These are phyloP conservation scores for Columba janthina DNA, from an alignment of 2,113 vertebrate genomes.

Conservation along the genomic window DNA sequence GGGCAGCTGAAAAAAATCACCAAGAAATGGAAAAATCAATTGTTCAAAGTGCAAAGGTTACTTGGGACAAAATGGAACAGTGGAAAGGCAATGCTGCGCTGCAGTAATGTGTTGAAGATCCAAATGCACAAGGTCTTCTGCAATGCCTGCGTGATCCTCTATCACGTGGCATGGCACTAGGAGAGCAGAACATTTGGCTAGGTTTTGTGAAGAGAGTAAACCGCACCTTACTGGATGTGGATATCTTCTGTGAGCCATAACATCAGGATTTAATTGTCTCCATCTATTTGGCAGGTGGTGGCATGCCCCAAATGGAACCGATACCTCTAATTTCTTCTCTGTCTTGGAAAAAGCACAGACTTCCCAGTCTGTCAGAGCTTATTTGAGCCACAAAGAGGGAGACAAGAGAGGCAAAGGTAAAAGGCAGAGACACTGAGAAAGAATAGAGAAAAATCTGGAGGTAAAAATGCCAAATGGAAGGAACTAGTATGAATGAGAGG, in stretches of 20 bases:
- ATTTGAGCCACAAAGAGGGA: neutral
- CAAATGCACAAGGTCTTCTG: neutral
- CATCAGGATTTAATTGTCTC: neutral
- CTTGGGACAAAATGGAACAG: neutral
- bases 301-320: neutral
- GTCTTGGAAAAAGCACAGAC: neutral
- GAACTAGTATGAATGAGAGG: neutral
- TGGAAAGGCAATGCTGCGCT: neutral
- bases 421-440: neutral
- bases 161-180: too few species aligned
- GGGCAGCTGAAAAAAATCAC: neutral
- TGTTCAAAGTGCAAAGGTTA: neutral
- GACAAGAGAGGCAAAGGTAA: neutral
- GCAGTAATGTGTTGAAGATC: neutral
- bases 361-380: neutral
- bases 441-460: neutral
- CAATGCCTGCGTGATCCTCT: fast-evolving
- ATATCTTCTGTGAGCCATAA: neutral
- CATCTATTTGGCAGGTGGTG: neutral
- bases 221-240: neutral
- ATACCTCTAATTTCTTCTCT: neutral
- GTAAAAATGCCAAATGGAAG: neutral
- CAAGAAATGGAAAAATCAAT: constrained; percentile 4
- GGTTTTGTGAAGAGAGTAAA: neutral
- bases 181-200: neutral